Base-by-base conservation (phyloP, 2,797 vertebrate species). In the Chiroxiphia lanceolata region DNA sequence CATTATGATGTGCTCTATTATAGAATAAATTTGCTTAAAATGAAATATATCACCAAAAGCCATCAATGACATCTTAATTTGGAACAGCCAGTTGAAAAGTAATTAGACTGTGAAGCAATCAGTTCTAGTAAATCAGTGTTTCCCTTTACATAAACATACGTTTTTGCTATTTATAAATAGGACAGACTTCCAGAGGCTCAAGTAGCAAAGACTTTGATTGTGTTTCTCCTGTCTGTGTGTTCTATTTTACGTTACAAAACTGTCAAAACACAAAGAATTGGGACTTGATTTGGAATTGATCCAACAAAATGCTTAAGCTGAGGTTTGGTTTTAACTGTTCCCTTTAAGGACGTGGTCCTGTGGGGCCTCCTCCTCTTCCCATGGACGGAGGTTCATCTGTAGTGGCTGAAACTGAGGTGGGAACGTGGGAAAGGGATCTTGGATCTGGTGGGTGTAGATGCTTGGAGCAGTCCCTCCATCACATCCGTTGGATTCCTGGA, bases 31-130 rank as follows among this genome's bases (percentile, higher is more conserved):
- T 98, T 98, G 98, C 98, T 98, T 98, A 98, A 98, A 98, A 98
- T 98, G 98, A 98, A 98, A 98, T 98, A 97, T 98, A 98, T 98
- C 98, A 97, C 97, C 98, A 98, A 98, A 98, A 98, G 97, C 97
- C 97, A 98, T 98, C 98, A 98, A 98, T 98, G 98, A 98, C 98
- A 98, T 98, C 98, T 98, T 98, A 98, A 98, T 98, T 98, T 98
- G 97, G 97, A 98, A 98, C 98, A 98, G 97, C 97, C 97, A 98
- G 98, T 98, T 98, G 97, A 98, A 98, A 98, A 98, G 97, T 98
- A 98, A 98, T 98, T 98, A 98, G 97, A 95, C 97, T 98, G 97
- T 92, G 97, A 97, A 98, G 98, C 97, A 98, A 98, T 98, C 98
- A 98, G 97, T 98, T 97, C 97, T 98, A 98, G 97, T 97, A 98